Evolutionary conservation across 2,113 vertebrate genomes (phyloP).

Genomic region (Albula glossodonta): DNA sequence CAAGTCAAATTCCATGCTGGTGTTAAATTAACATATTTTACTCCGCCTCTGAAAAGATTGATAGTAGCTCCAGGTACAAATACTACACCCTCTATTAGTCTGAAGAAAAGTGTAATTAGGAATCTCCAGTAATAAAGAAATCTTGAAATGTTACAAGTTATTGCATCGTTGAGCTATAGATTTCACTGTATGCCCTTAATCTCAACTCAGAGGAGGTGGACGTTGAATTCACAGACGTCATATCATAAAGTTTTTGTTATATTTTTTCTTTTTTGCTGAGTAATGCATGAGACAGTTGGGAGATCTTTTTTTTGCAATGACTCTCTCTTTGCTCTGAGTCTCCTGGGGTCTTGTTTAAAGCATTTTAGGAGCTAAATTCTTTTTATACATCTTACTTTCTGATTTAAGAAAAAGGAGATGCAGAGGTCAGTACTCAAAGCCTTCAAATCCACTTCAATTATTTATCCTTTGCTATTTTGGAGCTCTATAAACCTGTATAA

Average conservation of each 20-base stretch:
- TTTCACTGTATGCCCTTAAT: constrained; percentile 13
- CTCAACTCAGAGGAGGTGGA: constrained; percentile 31
- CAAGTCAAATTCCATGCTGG: background rate
- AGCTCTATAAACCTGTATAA: constrained; percentile 10
- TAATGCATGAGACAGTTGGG: no score
- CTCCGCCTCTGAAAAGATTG: background rate
- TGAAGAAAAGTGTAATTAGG: constrained; percentile 25
- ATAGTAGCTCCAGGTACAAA: constrained; percentile 6
- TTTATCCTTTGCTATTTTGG: constrained; percentile 17
- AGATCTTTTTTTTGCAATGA: no score
- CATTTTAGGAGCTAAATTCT: background rate
- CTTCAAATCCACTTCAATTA: constrained; percentile 19
- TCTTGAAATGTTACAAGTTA: constrained; percentile 24
- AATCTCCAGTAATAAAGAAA: constrained; percentile 32
- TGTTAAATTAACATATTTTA: constrained; percentile 11
- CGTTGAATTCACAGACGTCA: constrained; percentile 6
- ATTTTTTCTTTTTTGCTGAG: no score
- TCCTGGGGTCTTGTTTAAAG: background rate
- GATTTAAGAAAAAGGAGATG: background rate
- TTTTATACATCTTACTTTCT: no score
- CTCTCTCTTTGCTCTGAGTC: no score
- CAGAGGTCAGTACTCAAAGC: background rate
- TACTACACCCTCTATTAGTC: constrained; percentile 26
- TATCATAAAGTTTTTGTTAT: no score
- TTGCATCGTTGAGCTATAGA: constrained; percentile 14